Conservation (phyloP, 1,140 invertebrate genomes). For the Micrasema longulum region DNA sequence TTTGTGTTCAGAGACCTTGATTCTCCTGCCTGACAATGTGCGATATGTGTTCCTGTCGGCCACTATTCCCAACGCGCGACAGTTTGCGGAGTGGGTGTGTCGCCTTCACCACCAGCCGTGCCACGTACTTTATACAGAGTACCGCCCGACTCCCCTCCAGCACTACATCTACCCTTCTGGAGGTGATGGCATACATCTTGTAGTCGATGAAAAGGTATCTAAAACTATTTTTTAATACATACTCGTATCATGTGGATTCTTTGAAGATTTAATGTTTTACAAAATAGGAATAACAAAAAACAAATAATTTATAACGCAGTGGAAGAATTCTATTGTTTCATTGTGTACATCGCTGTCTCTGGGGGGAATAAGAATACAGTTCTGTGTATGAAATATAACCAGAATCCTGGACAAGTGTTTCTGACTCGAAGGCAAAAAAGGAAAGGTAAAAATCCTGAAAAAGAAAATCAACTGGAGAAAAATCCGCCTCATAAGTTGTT, state of each 20-base stretch:
- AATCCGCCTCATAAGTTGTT: too few relatives aligned
- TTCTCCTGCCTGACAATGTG: slow-evolving; percentile 96
- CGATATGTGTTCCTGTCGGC: slow-evolving; percentile 99
- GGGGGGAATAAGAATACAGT: too few relatives aligned
- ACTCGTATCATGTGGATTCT: background rate
- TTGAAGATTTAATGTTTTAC: background rate
- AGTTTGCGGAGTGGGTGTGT: slow-evolving; percentile 99
- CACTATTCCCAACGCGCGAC: slow-evolving; percentile 98
- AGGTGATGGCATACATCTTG: slow-evolving; percentile 95
- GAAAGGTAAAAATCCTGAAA: too few relatives aligned
- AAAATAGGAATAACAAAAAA: too few relatives aligned
- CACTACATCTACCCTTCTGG: slow-evolving; percentile 98
- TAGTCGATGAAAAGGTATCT: slow-evolving; percentile 92
- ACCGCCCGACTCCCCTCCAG: slow-evolving; percentile 95
- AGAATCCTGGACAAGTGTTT: too few relatives aligned
- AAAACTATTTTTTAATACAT: too few relatives aligned
- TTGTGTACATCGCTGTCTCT: too few relatives aligned
- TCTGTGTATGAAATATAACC: too few relatives aligned
- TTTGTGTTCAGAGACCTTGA: slow-evolving; percentile 94
- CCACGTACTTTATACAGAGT: slow-evolving; percentile 99
- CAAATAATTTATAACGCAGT: too few relatives aligned
- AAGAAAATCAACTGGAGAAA: too few relatives aligned
- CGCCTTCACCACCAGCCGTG: slow-evolving; percentile 97
- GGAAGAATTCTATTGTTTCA: too few relatives aligned
- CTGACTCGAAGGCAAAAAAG: too few relatives aligned